Evolutionary conservation across 2,888 invertebrate genomes (phyloP), one percentile per base, ranked within the genome.

Genomic region (Vandiemenella viatica): DNA sequence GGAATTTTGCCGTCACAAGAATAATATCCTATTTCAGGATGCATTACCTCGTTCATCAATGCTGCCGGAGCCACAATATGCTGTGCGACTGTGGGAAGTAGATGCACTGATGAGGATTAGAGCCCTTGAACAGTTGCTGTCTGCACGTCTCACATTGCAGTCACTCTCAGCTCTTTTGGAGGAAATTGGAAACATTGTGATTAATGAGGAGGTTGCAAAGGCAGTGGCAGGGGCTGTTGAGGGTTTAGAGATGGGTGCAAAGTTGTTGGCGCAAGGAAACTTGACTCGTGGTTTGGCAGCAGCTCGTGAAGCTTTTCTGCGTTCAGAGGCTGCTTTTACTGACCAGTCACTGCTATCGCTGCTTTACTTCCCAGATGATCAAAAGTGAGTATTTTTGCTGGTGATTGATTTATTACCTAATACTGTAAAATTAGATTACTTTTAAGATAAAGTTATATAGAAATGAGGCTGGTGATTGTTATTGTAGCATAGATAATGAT

Each of bases 321-420:
- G 79, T 18, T 85, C 91, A 0, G 95, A 97, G 66, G 79, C 79
- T 48, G 91, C 90, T 0, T 96, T 91, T 65, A 91, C 88, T 63
- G 92, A 97, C 69, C 89, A 92, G 2, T 92, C 92, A 41, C 71
- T 98, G 16, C 69, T 98, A 52, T 91, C 93, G 1, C 72, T 96
- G 48, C 70, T 98, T 2, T 98, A 99, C 69, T 98, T 98, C 66
- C 97, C 98, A 0, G 95, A 96, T 65, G 98, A 98, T 70, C 97
- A 98, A 70, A 97, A 97, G 85, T 90, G 67, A 77, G 79, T 65
- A 10, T 32, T 32, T 4, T n/a, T 32, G n/a, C n/a, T n/a, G n/a
- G n/a, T n/a, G n/a, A n/a, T n/a, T n/a, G n/a, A n/a, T n/a, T n/a
- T n/a, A n/a, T n/a, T n/a, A n/a, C n/a, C n/a, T n/a, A n/a, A n/a